These are phyloP conservation scores for Drosophila affinis DNA, from an alignment of 2,888 invertebrate species.

Conservation along the genomic window DNA sequence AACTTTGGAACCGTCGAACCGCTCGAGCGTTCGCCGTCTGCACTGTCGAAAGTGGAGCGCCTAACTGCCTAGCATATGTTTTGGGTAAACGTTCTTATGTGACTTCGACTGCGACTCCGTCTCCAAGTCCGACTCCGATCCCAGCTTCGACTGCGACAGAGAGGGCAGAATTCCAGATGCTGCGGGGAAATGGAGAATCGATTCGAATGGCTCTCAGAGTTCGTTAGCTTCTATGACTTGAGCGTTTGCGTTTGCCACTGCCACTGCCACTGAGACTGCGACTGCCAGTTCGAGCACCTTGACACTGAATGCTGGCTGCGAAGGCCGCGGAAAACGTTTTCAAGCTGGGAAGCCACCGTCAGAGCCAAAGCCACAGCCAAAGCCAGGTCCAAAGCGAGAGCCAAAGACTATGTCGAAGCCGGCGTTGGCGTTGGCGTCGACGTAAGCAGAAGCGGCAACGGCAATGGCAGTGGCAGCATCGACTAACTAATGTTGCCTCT, in stretches of 20 bases:
- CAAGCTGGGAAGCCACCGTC: conserved; percentile 55
- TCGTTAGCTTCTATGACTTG: conserved; percentile 69
- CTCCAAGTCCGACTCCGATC: conserved; percentile 37
- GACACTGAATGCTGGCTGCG: conserved; percentile 74
- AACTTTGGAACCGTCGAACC: conserved; percentile 55
- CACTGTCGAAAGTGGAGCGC: conserved; percentile 76
- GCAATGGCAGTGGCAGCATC: conserved; percentile 24
- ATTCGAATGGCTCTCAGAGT: conserved; percentile 65
- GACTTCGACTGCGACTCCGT: conserved; percentile 47
- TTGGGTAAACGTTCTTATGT: conserved; percentile 72
- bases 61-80: conserved; percentile 67
- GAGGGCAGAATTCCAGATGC: conserved; percentile 47
- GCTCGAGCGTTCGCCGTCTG: conserved; percentile 62
- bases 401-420: conserved; percentile 11
- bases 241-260: conserved; percentile 32
- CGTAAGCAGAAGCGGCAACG: background rate
- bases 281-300: conserved; percentile 78
- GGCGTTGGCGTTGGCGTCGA: conserved; percentile 14
- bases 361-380: conserved; percentile 3
- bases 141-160: conserved; percentile 27
- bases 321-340: conserved; percentile 77
- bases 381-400: conserved; percentile 11
- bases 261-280: conserved; percentile 52
- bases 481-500: conserved; percentile 60
- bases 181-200: conserved; percentile 50